Base-by-base conservation (phyloP, 2,888 invertebrate genomes). In the Cosmia pyralina region DNA sequence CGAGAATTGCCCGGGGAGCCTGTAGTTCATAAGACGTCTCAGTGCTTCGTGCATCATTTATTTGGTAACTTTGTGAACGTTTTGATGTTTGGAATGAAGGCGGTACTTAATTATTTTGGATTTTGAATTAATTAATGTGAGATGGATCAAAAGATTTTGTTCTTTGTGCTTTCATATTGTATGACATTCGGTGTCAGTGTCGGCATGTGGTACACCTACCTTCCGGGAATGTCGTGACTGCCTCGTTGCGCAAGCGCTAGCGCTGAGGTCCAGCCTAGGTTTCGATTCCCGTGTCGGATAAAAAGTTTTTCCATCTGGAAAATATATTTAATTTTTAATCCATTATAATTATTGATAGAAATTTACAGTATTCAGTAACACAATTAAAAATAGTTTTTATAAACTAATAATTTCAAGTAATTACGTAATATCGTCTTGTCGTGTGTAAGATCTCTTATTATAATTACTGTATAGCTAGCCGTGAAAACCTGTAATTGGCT, bases 1-100 rank as follows among this genome's bases (percentile, higher is more conserved):
- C 79, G 73, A 58, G 69, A 75, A 60, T 34, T 59, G 75, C 69
- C 75, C 66, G 57, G 75, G 84, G 81, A 75, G 69, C 34, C 11
- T 48, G 71, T 81, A 75, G 84, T 81, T 80, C 84, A 81, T 69
- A 84, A 81, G 81, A 83, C 81, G 71, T 79, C 71, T 59, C 80
- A 69, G 75, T 57, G 83, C 62, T 46, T 55, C 38, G 53, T 81
- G 80, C 64, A 81, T 83, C 70, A 79, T 81, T 81, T 69, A 81
- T 79, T 50, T 22, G n/a, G 13, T 44, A 83, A 83, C 80, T 81
- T 81, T 75, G 83, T 65, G 22, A 67, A 38, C 64, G 70, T 65
- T 79, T 48, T 77, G 52, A 74, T 80, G 81, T 74, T 66, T 52
- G 19, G 28, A 74, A 62, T 68, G 53, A 65, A 75, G 67, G 65